Percentiles rank a stretch among this genome's conserved stretches.
Evolutionary conservation across 2,888 invertebrate species (phyloP).

Genomic region (Drosophila aldrichi): DNA sequence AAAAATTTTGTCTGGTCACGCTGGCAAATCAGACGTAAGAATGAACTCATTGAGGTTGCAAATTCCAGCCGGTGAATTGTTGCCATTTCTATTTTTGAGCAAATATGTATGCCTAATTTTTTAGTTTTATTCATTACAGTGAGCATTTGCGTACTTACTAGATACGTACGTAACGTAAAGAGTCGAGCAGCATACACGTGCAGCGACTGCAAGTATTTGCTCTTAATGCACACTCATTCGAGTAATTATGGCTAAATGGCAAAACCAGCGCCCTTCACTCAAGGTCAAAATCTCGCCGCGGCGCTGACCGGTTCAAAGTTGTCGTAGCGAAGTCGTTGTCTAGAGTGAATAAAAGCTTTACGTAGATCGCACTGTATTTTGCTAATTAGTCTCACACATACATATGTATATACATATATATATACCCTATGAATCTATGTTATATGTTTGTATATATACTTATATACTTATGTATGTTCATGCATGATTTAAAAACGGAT

Average conservation of each 20-base stretch:
- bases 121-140: background rate
- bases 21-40: background rate
- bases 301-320: slow-evolving; percentile 64
- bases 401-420: background rate
- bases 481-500: background rate
- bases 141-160: slow-evolving; percentile 3
- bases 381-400: slow-evolving; percentile 48
- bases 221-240: slow-evolving; percentile 50
- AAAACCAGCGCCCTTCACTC: slow-evolving; percentile 68
- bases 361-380: slow-evolving; percentile 39
- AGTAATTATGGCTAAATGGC: slow-evolving; percentile 71
- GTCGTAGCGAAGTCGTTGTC: slow-evolving; percentile 42
- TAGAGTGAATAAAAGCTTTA: slow-evolving; percentile 51
- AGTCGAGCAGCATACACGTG: slow-evolving; percentile 35
- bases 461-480: background rate
- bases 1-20: background rate
- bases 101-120: slow-evolving; percentile 1
- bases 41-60: background rate
- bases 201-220: slow-evolving; percentile 42
- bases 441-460: background rate
- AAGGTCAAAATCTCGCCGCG: slow-evolving; percentile 62
- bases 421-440: slow-evolving; percentile 28
- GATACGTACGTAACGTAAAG: slow-evolving; percentile 2
- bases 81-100: slow-evolving; percentile 13
- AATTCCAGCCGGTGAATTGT: slow-evolving; percentile 22